Evolutionary conservation across 1,140 invertebrate genomes (phyloP).

Genomic region (Polypedilum vanderplanki): DNA sequence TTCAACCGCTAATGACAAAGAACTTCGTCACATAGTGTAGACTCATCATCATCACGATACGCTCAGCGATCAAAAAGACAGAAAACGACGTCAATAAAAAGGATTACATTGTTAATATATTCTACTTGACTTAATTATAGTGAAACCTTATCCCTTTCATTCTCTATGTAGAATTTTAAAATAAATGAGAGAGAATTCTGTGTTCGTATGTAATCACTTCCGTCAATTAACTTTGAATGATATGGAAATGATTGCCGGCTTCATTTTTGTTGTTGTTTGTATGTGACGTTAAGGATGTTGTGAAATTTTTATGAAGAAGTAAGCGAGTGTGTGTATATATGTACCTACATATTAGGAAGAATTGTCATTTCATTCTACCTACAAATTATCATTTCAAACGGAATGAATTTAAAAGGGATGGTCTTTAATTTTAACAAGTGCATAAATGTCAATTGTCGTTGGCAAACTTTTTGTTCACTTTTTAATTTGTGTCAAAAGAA

Average conservation of each 20-base stretch:
- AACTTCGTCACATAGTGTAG: neutral
- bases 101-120: neutral
- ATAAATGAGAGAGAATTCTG: neutral
- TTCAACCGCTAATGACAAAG: neutral
- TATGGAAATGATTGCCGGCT: neutral
- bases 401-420: no score
- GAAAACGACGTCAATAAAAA: slow-evolving; percentile 1
- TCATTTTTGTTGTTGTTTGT: no score
- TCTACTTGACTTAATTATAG: neutral
- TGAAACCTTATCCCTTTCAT: slow-evolving; percentile 23
- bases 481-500: no score
- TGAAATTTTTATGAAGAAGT: no score
- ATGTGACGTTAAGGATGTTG: no score
- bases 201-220: slow-evolving; percentile 13
- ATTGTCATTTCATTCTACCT: no score
- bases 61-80: neutral
- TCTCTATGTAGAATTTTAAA: neutral
- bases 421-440: no score
- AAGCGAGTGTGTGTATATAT: no score
- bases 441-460: no score
- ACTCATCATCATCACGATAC: neutral
- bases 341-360: no score
- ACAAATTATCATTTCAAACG: no score
- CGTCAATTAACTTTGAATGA: slow-evolving; percentile 26
- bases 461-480: no score